These are phyloP conservation scores for Drosophila ananassae DNA, from an alignment of 1,140 invertebrate genomes.

Conservation along the genomic window DNA sequence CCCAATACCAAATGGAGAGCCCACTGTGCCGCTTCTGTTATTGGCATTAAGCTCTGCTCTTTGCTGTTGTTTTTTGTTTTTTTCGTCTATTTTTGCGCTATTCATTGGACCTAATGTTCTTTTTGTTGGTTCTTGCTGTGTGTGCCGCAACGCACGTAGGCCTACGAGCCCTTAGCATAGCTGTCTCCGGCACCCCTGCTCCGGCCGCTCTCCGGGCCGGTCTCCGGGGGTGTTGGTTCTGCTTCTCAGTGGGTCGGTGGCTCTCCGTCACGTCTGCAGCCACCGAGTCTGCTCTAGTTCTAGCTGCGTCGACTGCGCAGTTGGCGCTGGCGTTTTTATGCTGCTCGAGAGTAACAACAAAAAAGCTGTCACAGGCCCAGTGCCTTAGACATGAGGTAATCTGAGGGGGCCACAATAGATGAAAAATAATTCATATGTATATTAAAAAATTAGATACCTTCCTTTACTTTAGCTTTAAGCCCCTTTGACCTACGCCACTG, in stretches of 20 bases:
- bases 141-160: conserved; percentile 69
- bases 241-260: conserved; percentile 2
- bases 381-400: not conserved
- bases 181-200: not conserved
- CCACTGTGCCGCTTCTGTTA: conserved; percentile 12
- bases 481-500: conserved; percentile 3
- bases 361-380: not conserved
- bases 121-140: conserved; percentile 45
- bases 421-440: too few relatives aligned
- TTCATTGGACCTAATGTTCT: conserved; percentile 46
- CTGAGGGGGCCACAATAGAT: too few relatives aligned
- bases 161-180: conserved; percentile 40
- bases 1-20: not conserved
- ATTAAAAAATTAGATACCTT: too few relatives aligned
- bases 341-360: conserved; percentile 10
- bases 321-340: conserved; percentile 11
- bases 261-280: conserved; percentile 4
- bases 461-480: not conserved
- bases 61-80: conserved; percentile 25
- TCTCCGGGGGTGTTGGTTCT: not conserved
- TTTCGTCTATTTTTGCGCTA: conserved; percentile 17
- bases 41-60: conserved; percentile 16
- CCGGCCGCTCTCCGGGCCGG: not conserved
- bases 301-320: conserved; percentile 10
- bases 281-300: conserved; percentile 40